Base-by-base conservation (phyloP, 2,888 invertebrate genomes). In the Steinernema carpocapsae region DNA sequence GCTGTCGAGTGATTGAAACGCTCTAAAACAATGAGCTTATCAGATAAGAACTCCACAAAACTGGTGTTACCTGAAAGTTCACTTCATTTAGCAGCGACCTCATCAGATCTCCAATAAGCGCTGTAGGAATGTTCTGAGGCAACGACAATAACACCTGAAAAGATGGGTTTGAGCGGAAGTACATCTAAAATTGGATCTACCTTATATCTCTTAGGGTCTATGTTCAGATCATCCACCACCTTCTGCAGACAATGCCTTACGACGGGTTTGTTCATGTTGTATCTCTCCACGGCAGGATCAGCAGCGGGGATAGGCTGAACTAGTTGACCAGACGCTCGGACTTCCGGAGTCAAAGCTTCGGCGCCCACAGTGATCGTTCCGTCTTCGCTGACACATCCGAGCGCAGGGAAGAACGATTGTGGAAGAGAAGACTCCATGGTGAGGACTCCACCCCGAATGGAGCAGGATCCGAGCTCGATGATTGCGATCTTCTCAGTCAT, bases 391-490 rank as follows among this genome's bases (percentile, higher is more conserved):
- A 83, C 74, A 22, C 81, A 77, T 7, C 78, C 86, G 24, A 91
- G 88, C 72, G 90, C 89, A 1, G 91, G 91, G 85, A 91, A 90
- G 87, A 91, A 91, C 72, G 90, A 78, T 75, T 90, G 88, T 10
- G 91, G 91, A 72, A 91, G 85, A n/a, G 90, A 88, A 0, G 90
- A 85, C 64, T 85, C 82, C 29, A 79, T 77, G 26, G 85, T 85
- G 45, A 86, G 87, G 48, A 91, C 87, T 17, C 91, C 91, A 14
- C 91, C 91, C 79, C 91, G 87, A 37, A 91, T 88, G 1, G 90
- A 90, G 79, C 89, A 88, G 72, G 90, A 90, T 14, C 91, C 91
- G 48, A 91, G 83, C 83, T 91, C 91, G 59, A 91, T 88, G 22
- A 91, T 87, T 1, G 91, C 80, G 6, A 91, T 89, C 79, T 90